Base-by-base conservation (phyloP, 2,797 vertebrate species). In the Pachyuromys duprasi region DNA sequence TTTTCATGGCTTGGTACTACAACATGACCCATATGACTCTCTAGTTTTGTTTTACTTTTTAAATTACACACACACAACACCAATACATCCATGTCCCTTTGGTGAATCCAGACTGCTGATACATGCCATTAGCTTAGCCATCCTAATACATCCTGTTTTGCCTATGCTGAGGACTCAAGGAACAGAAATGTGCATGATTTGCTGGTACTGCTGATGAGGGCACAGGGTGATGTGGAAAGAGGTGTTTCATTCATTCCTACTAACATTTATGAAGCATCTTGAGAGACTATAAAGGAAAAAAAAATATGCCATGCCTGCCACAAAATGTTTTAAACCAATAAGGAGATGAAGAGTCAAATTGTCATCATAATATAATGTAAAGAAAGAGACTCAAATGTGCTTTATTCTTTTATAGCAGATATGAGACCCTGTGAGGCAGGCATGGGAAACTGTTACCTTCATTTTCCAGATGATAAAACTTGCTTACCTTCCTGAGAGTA, bases 391-490 rank as follows among this genome's bases (percentile, higher is more conserved):
- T 57, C 9, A 9, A 18, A 11, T 36, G 45, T 60, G 74, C 39
- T 62, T 76, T 8, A 0, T 79, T 60, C 55, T 33, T 82, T 39
- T 55, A 45, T 11, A 55, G 75, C 65, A 91, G 33, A 20, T 15
- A 8, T 36, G 65, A 36, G 82, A 12, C 82, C 9, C 20, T 28
- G 2, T 28, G 49, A 49, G n/a, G 75, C 31, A 78, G 28, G 76
- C 80, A 70, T 53, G 63, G 60, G 81, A 88, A 92, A 97, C 17
- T 70, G 90, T 67, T 57, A 45, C 36, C 65, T 87, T 91, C 65
- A 49, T 94, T 96, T 91, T 84, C 93, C 94, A 92, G 69, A 88
- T 36, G 63, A 83, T 67, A 62, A 84, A 81, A 78, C 70, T 49
- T 86, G 57, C 60, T 95, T 82, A 63, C 91, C 55, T 81, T 74